Percentiles rank a stretch among this genome's conserved stretches.
These are phyloP conservation scores for Amphilophus citrinellus DNA, from an alignment of 2,113 vertebrate species.

Conservation along the genomic window DNA sequence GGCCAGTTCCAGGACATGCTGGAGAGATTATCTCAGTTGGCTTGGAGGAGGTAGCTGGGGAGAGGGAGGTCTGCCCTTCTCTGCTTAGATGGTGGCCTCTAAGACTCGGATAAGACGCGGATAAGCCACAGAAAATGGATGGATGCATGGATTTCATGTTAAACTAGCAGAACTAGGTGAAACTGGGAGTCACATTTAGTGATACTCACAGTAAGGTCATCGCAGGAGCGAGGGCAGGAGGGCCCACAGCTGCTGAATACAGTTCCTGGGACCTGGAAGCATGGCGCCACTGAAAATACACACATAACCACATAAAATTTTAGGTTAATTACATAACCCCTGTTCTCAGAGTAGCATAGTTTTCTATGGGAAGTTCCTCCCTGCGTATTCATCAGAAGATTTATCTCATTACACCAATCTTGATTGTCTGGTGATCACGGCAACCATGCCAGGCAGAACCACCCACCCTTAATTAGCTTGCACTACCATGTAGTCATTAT, in stretches of 20 bases:
- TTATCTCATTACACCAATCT: background rate
- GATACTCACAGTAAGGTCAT: constrained; percentile 85
- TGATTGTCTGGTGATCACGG: no score
- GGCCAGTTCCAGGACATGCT: background rate
- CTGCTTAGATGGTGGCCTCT: background rate
- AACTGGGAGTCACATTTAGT: background rate
- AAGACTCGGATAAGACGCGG: background rate
- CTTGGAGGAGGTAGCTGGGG: background rate
- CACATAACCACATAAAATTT: background rate
- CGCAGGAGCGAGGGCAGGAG: constrained; percentile 88
- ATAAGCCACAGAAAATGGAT: background rate
- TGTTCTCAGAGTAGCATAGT: fast-evolving
- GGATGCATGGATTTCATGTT: background rate
- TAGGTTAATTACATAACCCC: background rate
- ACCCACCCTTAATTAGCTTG: background rate
- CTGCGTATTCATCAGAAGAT: background rate
- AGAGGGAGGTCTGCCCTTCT: background rate
- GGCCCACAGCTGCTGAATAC: constrained; percentile 87
- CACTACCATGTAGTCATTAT: fast-evolving
- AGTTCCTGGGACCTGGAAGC: constrained; percentile 80
- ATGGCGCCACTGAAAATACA: constrained; percentile 80
- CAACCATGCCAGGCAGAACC: background rate
- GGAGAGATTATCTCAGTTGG: background rate
- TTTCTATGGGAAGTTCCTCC: background rate
- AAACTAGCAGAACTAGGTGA: no score